Evolutionary conservation across 2,888 invertebrate genomes (phyloP).

Genomic region (Electrophaes corylata): DNA sequence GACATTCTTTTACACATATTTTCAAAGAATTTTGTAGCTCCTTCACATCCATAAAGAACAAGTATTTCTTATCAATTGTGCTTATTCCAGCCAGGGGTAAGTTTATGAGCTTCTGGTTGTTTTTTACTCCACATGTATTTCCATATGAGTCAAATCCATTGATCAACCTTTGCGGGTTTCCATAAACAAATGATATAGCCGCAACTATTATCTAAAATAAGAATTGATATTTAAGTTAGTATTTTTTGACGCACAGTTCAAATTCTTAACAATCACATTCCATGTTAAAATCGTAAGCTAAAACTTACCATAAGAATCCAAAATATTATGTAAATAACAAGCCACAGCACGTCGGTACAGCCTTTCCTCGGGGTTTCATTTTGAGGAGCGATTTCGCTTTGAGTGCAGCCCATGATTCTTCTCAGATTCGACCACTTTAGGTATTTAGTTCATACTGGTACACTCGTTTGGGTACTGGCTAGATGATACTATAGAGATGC

Average conservation of each 20-base stretch:
- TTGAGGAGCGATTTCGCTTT: constrained; percentile 86
- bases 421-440: too few relatives aligned
- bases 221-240: too few relatives aligned
- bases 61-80: constrained; percentile 89
- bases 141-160: constrained; percentile 98
- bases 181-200: constrained; percentile 94
- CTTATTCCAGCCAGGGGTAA: constrained; percentile 91
- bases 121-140: constrained; percentile 94
- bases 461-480: too few relatives aligned
- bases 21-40: constrained; percentile 91
- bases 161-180: constrained; percentile 92
- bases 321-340: constrained; percentile 90
- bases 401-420: constrained; percentile 86
- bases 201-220: constrained; percentile 89
- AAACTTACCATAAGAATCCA: constrained; percentile 92
- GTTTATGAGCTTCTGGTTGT: constrained; percentile 89
- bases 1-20: constrained; percentile 96
- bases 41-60: constrained; percentile 93
- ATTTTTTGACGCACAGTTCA: too few relatives aligned
- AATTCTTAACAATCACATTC: not conserved
- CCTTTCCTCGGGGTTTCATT: constrained; percentile 86
- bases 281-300: not conserved
- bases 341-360: constrained; percentile 94
- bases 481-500: too few relatives aligned
- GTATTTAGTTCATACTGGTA: too few relatives aligned